Conservation (phyloP, 2,888 invertebrate species). For the Stratiomys singularior region DNA sequence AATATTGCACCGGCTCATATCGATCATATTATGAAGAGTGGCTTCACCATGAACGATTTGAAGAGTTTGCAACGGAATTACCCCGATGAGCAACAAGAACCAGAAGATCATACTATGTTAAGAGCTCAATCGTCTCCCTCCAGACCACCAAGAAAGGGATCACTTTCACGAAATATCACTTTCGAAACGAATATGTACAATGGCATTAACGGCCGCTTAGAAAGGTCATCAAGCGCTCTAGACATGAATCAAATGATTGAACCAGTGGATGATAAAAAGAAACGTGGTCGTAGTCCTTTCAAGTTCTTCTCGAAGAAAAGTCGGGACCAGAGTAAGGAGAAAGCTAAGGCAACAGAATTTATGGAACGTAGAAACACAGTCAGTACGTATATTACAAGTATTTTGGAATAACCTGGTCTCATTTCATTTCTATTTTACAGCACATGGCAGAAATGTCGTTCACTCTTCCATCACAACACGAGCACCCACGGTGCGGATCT, state of each 20-base stretch:
- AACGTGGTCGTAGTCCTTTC: conserved; percentile 91
- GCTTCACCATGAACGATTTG: conserved; percentile 91
- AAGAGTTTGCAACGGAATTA: conserved; percentile 90
- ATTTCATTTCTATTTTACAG: conserved; percentile 57
- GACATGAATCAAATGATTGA: conserved; percentile 77
- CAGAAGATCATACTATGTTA: conserved; percentile 71
- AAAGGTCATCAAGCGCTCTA: conserved; percentile 79
- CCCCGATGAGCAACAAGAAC: conserved; percentile 81
- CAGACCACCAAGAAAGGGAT: conserved; percentile 80
- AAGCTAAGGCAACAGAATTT: conserved; percentile 76
- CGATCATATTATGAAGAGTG: conserved; percentile 90
- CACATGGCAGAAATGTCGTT: conserved; percentile 66
- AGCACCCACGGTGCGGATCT: conserved; percentile 66
- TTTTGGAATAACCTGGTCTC: background rate
- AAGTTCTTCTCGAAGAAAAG: conserved; percentile 87
- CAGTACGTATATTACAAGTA: conserved; percentile 47
- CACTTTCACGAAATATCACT: conserved; percentile 71
- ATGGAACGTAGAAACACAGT: conserved; percentile 65
- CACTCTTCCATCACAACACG: conserved; percentile 65
- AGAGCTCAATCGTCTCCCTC: conserved; percentile 70
- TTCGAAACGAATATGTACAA: conserved; percentile 60
- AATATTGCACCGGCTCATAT: conserved; percentile 78
- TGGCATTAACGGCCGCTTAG: conserved; percentile 67
- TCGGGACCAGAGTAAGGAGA: conserved; percentile 76
- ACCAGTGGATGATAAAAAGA: conserved; percentile 74